Conservation (phyloP, 2,113 vertebrate species). For the Trachemys scripta region DNA sequence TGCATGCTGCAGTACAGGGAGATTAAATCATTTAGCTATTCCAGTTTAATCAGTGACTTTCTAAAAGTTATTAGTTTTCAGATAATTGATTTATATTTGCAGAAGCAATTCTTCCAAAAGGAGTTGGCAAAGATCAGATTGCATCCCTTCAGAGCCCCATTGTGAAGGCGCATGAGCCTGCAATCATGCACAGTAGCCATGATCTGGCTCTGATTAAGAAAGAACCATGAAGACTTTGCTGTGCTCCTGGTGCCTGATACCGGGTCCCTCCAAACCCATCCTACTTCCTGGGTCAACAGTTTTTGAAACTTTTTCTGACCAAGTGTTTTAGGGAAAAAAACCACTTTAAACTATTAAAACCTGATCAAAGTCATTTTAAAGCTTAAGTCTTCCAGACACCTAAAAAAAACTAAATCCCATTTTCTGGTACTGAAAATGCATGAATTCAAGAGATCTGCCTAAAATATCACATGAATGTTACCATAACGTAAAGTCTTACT, state of each 20-base stretch:
- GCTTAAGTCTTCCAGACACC: neutral
- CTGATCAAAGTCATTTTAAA: neutral
- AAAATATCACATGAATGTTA: neutral
- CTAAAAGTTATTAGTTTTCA: neutral
- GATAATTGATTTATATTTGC: neutral
- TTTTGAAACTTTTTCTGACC: neutral
- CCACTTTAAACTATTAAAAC: neutral
- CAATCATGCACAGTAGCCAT: neutral
- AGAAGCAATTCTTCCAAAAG: neutral
- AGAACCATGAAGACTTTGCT: neutral
- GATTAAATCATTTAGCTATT: neutral
- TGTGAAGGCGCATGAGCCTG: neutral
- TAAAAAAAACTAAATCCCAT: neutral
- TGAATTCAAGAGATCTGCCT: neutral
- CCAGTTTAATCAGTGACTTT: neutral
- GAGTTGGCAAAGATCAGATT: neutral
- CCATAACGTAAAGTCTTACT: constrained; percentile 76
- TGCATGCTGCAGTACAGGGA: constrained; percentile 81
- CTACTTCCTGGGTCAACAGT: neutral
- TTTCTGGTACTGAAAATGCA: neutral
- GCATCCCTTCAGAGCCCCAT: neutral
- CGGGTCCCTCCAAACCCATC: neutral
- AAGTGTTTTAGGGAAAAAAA: neutral
- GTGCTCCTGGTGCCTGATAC: neutral
- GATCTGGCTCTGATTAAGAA: neutral